Evolutionary conservation across 2,113 vertebrate genomes (phyloP).

Genomic region (Bos indicus): DNA sequence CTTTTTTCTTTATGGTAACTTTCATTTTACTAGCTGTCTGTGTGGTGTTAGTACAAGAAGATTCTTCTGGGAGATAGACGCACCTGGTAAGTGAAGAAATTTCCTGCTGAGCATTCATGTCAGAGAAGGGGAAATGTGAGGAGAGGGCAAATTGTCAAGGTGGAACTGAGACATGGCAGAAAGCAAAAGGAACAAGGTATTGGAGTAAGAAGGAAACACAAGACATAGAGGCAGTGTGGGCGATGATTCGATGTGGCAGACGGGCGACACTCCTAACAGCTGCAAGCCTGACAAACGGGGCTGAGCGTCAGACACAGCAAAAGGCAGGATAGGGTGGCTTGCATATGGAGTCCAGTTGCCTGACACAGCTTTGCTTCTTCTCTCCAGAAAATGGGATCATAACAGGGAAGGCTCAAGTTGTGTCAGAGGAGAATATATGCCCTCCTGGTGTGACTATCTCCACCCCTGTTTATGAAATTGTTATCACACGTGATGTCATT

Average conservation of each 20-base stretch:
- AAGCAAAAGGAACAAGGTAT: background rate
- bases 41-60: background rate
- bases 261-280: too few relatives aligned
- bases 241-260: rapidly evolving
- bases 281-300: background rate
- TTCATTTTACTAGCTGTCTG: background rate
- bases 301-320: background rate
- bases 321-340: background rate
- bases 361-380: background rate
- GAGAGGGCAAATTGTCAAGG: background rate
- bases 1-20: background rate
- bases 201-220: background rate
- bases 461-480: background rate
- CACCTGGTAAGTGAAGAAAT: background rate
- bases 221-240: background rate
- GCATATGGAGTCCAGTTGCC: background rate
- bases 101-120: background rate
- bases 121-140: background rate
- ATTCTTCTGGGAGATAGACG: background rate
- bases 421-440: background rate
- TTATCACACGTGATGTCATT: rapidly evolving
- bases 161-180: background rate
- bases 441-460: background rate
- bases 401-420: background rate
- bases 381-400: background rate